Conservation (phyloP, 2,797 vertebrate genomes). For the Naso thynnoides region DNA sequence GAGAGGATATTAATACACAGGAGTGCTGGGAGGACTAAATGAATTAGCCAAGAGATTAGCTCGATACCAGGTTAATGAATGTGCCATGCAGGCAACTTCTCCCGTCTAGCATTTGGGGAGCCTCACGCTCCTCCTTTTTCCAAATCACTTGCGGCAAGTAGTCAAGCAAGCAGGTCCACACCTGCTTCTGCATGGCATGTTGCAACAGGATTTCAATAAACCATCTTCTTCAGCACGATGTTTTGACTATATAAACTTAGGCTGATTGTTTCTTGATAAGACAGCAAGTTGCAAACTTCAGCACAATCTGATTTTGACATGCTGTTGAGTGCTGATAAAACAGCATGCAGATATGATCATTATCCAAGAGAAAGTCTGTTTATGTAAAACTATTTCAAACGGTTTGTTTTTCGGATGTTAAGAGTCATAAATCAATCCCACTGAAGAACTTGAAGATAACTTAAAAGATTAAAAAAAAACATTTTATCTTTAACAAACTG, state of each 20-base stretch:
- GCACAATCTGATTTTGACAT: constrained; percentile 57
- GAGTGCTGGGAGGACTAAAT: constrained; percentile 78
- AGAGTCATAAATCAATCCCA: constrained; percentile 32
- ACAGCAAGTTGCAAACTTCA: constrained; percentile 35
- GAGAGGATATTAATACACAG: constrained; percentile 83
- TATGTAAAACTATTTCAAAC: constrained; percentile 32
- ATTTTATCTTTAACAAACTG: constrained; percentile 59
- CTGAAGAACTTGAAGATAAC: constrained; percentile 30
- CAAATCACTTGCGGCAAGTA: constrained; percentile 41
- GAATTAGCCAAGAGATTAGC: constrained; percentile 84
- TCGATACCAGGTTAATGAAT: constrained; percentile 81
- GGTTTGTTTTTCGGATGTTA: constrained; percentile 28
- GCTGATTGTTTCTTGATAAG: constrained; percentile 58
- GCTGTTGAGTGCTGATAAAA: constrained; percentile 27
- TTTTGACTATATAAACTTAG: constrained; percentile 70
- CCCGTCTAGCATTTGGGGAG: constrained; percentile 29
- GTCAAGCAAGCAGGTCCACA: constrained; percentile 66
- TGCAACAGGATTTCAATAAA: constrained; percentile 76
- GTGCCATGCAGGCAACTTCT: constrained; percentile 70
- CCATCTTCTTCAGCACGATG: constrained; percentile 60
- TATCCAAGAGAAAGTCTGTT: constrained; percentile 30
- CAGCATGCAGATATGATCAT: constrained; percentile 40
- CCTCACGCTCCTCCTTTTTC: constrained; percentile 9
- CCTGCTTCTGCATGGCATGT: constrained; percentile 68
- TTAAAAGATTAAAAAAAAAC: constrained; percentile 15